Percentiles rank a stretch among this genome's conserved stretches.
These are phyloP conservation scores for Alaudala cheleensis DNA, from an alignment of 2,113 vertebrate species.

Conservation along the genomic window DNA sequence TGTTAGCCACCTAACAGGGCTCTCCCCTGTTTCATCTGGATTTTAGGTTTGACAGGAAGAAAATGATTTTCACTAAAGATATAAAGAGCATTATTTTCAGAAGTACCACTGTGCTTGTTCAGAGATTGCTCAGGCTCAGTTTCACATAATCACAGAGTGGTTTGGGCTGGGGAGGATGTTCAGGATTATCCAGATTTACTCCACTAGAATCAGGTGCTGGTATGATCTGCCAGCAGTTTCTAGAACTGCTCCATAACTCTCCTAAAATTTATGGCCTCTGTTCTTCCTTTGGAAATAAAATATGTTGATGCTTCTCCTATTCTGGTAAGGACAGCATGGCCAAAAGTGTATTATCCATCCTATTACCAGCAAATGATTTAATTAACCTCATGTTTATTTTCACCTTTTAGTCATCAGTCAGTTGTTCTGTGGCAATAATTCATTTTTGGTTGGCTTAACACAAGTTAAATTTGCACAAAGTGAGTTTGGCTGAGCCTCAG, in stretches of 20 bases:
- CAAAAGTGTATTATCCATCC: background rate
- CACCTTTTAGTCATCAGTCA: background rate
- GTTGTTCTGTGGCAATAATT: background rate
- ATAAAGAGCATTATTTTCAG: background rate
- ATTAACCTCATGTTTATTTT: background rate
- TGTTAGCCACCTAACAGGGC: background rate
- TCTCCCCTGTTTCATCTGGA: fast-evolving
- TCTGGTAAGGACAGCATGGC: background rate
- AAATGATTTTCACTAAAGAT: background rate
- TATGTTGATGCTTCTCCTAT: background rate
- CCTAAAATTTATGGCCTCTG: background rate
- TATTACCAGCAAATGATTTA: background rate
- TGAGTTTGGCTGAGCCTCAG: background rate
- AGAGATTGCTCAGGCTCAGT: background rate
- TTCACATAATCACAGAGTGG: background rate
- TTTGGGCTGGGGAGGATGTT: background rate
- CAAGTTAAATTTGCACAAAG: background rate
- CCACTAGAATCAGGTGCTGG: background rate
- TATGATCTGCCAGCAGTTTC: background rate
- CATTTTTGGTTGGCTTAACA: background rate
- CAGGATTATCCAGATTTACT: background rate
- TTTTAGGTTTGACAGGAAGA: background rate
- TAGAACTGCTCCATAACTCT: background rate
- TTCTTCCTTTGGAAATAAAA: background rate
- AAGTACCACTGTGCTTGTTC: background rate